Conservation (phyloP, 92 coral and sea anemone genomes). For the Palythoa grandiflora region DNA sequence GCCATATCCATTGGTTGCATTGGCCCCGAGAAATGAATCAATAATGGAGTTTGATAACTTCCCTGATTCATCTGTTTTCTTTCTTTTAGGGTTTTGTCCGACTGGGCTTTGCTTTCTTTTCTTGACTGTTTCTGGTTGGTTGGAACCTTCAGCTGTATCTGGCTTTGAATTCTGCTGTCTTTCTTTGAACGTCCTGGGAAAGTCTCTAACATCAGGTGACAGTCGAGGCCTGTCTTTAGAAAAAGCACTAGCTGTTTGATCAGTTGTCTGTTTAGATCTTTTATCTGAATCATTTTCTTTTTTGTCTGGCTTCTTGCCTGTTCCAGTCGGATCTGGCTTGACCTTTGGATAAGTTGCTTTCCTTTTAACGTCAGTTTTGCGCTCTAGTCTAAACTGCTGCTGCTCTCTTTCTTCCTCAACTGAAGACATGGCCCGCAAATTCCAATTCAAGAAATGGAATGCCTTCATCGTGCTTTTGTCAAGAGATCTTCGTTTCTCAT, state of each 20-base stretch:
- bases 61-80: conserved; percentile 25
- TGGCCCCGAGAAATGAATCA: conserved; percentile 19
- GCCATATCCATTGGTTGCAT: conserved; percentile 17
- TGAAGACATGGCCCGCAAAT: conserved; percentile 47
- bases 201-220: no score
- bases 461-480: conserved; percentile 58
- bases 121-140: conserved; percentile 32
- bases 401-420: background rate
- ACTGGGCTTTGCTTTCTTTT: conserved; percentile 41
- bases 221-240: no score
- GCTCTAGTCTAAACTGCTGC: background rate
- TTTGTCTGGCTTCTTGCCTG: background rate
- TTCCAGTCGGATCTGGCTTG: no score
- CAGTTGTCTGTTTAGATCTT: no score
- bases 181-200: background rate
- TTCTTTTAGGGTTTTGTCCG: conserved; percentile 27
- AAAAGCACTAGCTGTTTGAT: no score
- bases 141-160: conserved; percentile 31
- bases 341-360: no score
- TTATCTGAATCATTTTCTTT: background rate
- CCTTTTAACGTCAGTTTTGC: no score
- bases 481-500: conserved; percentile 63
- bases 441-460: conserved; percentile 72
- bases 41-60: background rate
- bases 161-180: conserved; percentile 17